These are phyloP conservation scores for Cataglyphis altisquamis DNA, from an alignment of 2,888 invertebrate species.

Conservation along the genomic window DNA sequence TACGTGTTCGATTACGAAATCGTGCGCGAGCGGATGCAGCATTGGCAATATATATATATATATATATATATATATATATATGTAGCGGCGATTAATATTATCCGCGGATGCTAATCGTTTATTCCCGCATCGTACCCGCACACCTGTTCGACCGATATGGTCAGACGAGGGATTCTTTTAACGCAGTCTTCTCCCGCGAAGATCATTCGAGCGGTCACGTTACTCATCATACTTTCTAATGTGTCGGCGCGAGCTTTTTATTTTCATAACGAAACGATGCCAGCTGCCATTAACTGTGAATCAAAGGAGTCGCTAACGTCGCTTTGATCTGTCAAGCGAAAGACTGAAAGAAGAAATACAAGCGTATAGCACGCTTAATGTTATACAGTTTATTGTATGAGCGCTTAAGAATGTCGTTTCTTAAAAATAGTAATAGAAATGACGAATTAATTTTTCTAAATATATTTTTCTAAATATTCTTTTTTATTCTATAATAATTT, in stretches of 20 bases:
- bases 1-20: slow-evolving; percentile 64
- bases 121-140: slow-evolving; percentile 75
- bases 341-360: neutral
- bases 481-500: neutral
- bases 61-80: slow-evolving; percentile 17
- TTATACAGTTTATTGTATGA: neutral
- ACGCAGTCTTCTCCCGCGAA: slow-evolving; percentile 70
- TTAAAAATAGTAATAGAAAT: neutral
- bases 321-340: slow-evolving; percentile 23
- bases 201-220: slow-evolving; percentile 69
- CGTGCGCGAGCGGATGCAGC: slow-evolving; percentile 51
- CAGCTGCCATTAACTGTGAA: slow-evolving; percentile 38
- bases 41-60: slow-evolving; percentile 52
- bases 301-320: slow-evolving; percentile 18
- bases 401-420: neutral
- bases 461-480: neutral
- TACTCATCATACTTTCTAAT: slow-evolving; percentile 77
- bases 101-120: slow-evolving; percentile 77
- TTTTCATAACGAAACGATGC: slow-evolving; percentile 50
- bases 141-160: slow-evolving; percentile 82
- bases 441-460: neutral
- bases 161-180: slow-evolving; percentile 77
- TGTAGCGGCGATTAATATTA: slow-evolving; percentile 76
- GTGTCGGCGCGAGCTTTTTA: slow-evolving; percentile 41
- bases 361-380: neutral